Percentiles rank a stretch among this genome's conserved stretches.
Evolutionary conservation across 1,140 invertebrate species (phyloP).

Genomic region (Drosophila tsacasi): DNA sequence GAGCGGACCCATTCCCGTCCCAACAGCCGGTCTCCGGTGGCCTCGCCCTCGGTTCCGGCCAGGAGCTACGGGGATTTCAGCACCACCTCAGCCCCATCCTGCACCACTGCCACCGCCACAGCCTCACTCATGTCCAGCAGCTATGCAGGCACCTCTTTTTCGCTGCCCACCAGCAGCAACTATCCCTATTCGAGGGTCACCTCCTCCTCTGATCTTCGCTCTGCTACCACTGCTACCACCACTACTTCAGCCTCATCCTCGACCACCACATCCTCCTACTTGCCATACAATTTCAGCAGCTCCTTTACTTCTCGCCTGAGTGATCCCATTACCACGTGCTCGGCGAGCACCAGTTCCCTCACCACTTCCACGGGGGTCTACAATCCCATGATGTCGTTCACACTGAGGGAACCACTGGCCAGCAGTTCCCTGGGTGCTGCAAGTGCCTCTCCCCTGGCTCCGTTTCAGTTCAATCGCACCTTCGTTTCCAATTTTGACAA

Average conservation of each 20-base stretch:
- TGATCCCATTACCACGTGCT: slow-evolving; percentile 41
- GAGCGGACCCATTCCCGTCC: slow-evolving; percentile 70
- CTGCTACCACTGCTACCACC: slow-evolving; percentile 7
- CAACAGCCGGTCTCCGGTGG: slow-evolving; percentile 68
- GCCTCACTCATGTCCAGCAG: slow-evolving; percentile 60
- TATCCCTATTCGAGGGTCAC: slow-evolving; percentile 35
- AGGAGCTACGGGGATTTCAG: slow-evolving; percentile 66
- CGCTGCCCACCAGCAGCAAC: slow-evolving; percentile 48
- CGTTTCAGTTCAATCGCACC: slow-evolving; percentile 57
- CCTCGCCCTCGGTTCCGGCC: slow-evolving; percentile 66
- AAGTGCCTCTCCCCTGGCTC: slow-evolving; percentile 33
- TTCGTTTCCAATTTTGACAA: slow-evolving; percentile 42
- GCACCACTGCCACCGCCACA: slow-evolving; percentile 31
- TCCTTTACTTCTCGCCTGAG: slow-evolving; percentile 47
- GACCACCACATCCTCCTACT: slow-evolving; percentile 28
- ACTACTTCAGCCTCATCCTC: slow-evolving; percentile 6
- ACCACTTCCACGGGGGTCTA: slow-evolving; percentile 70
- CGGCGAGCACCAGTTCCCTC: slow-evolving; percentile 35
- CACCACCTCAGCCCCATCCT: slow-evolving; percentile 31
- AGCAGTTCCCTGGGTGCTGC: slow-evolving; percentile 17
- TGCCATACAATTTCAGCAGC: slow-evolving; percentile 62
- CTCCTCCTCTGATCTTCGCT: slow-evolving; percentile 48
- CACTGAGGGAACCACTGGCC: slow-evolving; percentile 56
- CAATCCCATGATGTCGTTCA: slow-evolving; percentile 78
- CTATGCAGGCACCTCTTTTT: slow-evolving; percentile 46